A percentile compares a stretch with the other conserved stretches of the same genome.
Conservation (phyloP, 2,797 vertebrate genomes). For the Platalea minor region DNA sequence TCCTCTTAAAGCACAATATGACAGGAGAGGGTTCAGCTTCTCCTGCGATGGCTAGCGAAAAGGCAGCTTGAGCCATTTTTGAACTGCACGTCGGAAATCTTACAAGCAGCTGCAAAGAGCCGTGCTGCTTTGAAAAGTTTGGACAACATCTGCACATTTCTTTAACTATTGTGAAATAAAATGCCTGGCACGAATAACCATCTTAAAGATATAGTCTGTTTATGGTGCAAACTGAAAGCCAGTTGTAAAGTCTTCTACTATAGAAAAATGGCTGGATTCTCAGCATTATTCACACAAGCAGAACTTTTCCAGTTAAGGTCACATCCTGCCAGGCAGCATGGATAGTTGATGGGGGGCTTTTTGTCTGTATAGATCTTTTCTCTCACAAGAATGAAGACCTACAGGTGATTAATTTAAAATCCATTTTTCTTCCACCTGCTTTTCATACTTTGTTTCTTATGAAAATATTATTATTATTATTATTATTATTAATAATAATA, state of each 20-base stretch:
- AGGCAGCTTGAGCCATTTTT: background rate
- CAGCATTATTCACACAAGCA: background rate
- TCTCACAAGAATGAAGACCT: background rate
- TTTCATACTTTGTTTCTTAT: background rate
- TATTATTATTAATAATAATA: background rate
- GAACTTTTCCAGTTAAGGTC: constrained; percentile 22
- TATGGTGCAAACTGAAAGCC: background rate
- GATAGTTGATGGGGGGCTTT: background rate
- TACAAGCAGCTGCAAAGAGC: constrained; percentile 37
- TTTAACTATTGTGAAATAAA: constrained; percentile 42
- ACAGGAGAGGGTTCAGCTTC: background rate
- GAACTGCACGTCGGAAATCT: background rate
- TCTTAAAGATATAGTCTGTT: background rate
- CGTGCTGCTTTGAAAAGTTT: background rate
- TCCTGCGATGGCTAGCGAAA: background rate
- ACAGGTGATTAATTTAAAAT: background rate
- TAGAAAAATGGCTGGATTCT: background rate
- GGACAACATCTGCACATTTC: constrained; percentile 38
- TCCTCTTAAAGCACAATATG: background rate
- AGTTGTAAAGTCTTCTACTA: background rate
- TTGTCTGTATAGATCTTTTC: background rate
- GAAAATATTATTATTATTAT: background rate
- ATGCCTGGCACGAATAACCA: constrained; percentile 14
- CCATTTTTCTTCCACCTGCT: background rate
- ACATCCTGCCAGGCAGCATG: constrained; percentile 1